Evolutionary conservation across 92 coral and sea anemone species (phyloP).

Genomic region (Epizoanthus ramosus): DNA sequence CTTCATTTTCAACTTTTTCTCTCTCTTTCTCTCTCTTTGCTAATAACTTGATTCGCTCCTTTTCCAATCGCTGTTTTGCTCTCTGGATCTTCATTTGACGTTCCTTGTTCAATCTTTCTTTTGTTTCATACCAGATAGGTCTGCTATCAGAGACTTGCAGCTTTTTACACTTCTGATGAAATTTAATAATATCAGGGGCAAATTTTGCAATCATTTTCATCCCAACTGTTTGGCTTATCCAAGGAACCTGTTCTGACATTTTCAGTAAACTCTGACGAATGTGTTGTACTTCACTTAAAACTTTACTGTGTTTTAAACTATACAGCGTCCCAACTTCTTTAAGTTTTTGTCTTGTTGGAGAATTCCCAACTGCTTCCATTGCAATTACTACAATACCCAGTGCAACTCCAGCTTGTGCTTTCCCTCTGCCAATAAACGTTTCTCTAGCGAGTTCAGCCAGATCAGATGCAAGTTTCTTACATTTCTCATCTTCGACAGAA

Average conservation of each 20-base stretch:
- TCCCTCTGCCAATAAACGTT: constrained; percentile 11
- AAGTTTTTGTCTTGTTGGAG: constrained; percentile 14
- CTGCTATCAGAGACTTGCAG: constrained; percentile 42
- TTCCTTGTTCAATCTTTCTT: constrained; percentile 36
- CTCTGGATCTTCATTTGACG: constrained; percentile 51
- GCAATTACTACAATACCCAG: constrained; percentile 29
- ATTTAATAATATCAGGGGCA: constrained; percentile 56
- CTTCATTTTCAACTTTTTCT: neutral
- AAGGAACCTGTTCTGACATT: constrained; percentile 71
- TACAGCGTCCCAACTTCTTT: neutral
- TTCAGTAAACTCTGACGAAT: constrained; percentile 38
- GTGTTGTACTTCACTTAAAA: neutral
- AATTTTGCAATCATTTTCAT: constrained; percentile 40
- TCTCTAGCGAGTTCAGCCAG: constrained; percentile 51
- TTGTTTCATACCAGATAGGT: constrained; percentile 47
- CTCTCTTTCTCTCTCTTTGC: neutral
- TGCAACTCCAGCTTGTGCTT: constrained; percentile 4
- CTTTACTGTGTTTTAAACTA: neutral
- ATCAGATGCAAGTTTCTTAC: constrained; percentile 48
- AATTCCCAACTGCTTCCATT: constrained; percentile 22
- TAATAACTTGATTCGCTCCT: constrained; percentile 8
- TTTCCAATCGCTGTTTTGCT: constrained; percentile 54
- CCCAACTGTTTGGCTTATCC: constrained; percentile 57
- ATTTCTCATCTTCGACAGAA: constrained; percentile 47
- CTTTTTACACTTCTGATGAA: constrained; percentile 54